Percentiles rank a stretch among this genome's conserved stretches.
These are phyloP conservation scores for Enteromius thamalakanensis DNA, from an alignment of 2,797 vertebrate genomes.

Conservation along the genomic window DNA sequence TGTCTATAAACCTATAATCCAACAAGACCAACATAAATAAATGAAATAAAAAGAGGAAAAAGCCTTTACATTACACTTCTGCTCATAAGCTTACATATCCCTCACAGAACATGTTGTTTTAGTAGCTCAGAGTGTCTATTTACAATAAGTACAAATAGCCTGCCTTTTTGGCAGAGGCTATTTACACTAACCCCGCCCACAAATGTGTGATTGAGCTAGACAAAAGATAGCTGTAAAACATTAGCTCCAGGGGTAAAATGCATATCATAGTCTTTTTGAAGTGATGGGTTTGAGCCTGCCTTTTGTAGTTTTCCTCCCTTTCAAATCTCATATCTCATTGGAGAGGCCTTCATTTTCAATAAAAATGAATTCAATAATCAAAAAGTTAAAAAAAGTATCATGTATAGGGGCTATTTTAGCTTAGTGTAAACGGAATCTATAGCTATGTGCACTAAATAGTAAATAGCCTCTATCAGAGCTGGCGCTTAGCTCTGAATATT, in stretches of 20 bases:
- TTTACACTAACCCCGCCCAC: background rate
- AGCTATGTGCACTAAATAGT: too few relatives aligned
- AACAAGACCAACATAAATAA: background rate
- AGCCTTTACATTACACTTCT: background rate
- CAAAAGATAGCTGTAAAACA: too few relatives aligned
- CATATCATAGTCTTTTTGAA: too few relatives aligned
- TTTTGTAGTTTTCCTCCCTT: too few relatives aligned
- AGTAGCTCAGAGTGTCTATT: background rate
- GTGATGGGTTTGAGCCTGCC: too few relatives aligned
- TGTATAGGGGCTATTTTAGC: background rate
- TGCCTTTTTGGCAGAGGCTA: background rate
- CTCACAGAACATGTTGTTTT: background rate
- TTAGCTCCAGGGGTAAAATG: too few relatives aligned
- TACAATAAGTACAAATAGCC: too few relatives aligned
- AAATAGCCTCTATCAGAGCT: too few relatives aligned
- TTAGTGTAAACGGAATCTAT: too few relatives aligned
- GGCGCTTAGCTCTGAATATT: too few relatives aligned
- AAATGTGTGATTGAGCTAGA: too few relatives aligned
- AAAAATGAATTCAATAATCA: background rate
- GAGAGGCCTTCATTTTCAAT: background rate
- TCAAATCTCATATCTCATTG: background rate
- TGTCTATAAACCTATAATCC: background rate
- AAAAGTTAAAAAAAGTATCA: background rate
- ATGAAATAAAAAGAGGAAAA: too few relatives aligned
- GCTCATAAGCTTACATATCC: background rate